phyloP scores from a whole-genome alignment of 1,140 invertebrate species.

The Solenopsis fugax region DNA sequence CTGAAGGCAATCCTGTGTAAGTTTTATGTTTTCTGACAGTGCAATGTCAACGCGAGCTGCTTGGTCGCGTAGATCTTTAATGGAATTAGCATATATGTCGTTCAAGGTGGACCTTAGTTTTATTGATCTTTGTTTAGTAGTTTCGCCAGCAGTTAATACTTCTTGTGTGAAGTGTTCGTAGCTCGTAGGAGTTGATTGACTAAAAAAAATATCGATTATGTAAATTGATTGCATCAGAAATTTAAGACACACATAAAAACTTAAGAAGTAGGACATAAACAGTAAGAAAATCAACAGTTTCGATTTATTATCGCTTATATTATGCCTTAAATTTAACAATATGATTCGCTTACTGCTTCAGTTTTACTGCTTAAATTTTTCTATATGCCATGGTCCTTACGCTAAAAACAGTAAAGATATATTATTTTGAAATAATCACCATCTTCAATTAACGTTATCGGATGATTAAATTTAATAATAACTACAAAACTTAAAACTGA shows the following conservation, averaged over 20 bases:
- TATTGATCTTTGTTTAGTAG: constrained; percentile 89
- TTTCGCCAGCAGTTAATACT: constrained; percentile 88
- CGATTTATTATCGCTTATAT: too few relatives aligned
- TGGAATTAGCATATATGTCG: constrained; percentile 88
- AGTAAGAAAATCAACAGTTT: too few relatives aligned
- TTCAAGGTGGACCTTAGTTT: constrained; percentile 89
- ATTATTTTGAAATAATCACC: background rate
- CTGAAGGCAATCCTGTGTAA: constrained; percentile 89
- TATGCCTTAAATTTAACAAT: too few relatives aligned
- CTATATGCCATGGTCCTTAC: too few relatives aligned
- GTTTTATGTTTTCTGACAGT: constrained; percentile 89
- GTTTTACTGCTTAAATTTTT: too few relatives aligned
- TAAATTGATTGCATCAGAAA: background rate
- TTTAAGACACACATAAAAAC: background rate
- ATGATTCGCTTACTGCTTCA: too few relatives aligned
- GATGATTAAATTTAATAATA: too few relatives aligned
- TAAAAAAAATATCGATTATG: constrained; percentile 66
- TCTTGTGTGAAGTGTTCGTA: constrained; percentile 91
- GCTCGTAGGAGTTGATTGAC: constrained; percentile 90
- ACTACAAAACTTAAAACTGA: too few relatives aligned
- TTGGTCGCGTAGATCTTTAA: constrained; percentile 91
- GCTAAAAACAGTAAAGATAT: background rate
- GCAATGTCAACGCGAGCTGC: constrained; percentile 91
- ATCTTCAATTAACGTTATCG: too few relatives aligned
- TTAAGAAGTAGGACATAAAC: background rate